Evolutionary conservation across 2,113 vertebrate species (phyloP).

Genomic region (Pycnonotus jocosus): DNA sequence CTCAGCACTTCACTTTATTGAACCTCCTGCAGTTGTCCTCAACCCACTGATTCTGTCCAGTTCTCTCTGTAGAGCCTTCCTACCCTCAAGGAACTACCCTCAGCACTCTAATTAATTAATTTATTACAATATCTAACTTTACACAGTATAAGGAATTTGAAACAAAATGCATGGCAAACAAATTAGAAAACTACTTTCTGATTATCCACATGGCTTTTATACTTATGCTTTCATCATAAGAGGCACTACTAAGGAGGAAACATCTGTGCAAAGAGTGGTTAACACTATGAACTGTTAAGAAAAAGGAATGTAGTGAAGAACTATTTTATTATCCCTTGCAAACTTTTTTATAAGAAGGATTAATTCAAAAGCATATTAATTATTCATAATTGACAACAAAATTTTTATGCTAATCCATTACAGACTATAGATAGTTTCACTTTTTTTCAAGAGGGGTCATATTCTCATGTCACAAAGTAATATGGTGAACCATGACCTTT

Average conservation of each 20-base stretch:
- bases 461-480: neutral
- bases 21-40: neutral
- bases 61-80: neutral
- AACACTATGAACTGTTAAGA: neutral
- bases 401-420: neutral
- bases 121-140: neutral
- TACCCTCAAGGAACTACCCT: rapidly evolving
- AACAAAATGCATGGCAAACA: neutral
- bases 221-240: neutral
- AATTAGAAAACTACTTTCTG: neutral
- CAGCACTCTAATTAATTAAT: neutral
- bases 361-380: neutral
- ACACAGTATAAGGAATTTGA: neutral
- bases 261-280: neutral
- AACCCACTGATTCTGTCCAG: neutral
- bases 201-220: neutral
- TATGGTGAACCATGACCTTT: neutral
- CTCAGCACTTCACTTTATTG: rapidly evolving
- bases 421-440: neutral
- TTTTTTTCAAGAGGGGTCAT: neutral
- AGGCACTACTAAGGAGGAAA: neutral
- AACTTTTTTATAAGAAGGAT: neutral
- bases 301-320: neutral
- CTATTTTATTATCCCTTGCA: rapidly evolving
- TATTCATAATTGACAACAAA: neutral